These are phyloP conservation scores for Cosmorhoe ocellata DNA, from an alignment of 2,888 invertebrate species.

Conservation along the genomic window DNA sequence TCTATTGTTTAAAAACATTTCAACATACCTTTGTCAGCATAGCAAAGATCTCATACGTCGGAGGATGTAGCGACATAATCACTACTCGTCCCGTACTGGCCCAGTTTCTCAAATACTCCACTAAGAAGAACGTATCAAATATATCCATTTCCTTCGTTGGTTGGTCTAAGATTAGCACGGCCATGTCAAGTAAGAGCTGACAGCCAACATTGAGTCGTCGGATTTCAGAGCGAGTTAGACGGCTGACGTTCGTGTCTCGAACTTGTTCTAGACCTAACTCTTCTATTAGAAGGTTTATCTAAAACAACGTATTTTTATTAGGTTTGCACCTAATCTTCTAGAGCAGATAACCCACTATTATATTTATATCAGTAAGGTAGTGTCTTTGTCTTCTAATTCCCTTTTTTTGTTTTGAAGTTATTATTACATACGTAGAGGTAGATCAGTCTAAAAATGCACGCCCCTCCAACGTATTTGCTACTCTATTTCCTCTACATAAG, in stretches of 20 bases:
- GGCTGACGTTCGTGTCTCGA: conserved; percentile 91
- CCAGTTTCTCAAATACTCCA: conserved; percentile 97
- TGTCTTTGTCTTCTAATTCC: no score
- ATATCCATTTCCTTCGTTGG: conserved; percentile 95
- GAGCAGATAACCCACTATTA: no score
- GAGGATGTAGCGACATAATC: conserved; percentile 95
- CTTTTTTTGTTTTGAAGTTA: no score
- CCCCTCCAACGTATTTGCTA: no score
- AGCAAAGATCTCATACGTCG: conserved; percentile 96
- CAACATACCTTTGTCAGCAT: conserved; percentile 89
- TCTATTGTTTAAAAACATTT: neutral
- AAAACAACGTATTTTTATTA: conserved; percentile 40
- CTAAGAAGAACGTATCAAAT: conserved; percentile 96
- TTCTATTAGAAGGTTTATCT: conserved; percentile 94
- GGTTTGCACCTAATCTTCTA: no score
- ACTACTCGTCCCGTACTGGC: conserved; percentile 91
- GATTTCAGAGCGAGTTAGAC: conserved; percentile 93
- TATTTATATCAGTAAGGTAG: no score
- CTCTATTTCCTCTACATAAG: no score
- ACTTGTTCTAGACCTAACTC: conserved; percentile 96
- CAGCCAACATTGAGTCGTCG: conserved; percentile 94
- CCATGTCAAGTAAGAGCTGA: conserved; percentile 92
- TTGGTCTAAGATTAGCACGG: conserved; percentile 93
- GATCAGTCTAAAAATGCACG: no score
- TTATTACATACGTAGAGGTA: no score